A percentile compares a stretch with the other conserved stretches of the same genome.
Conservation (phyloP, 1,140 invertebrate genomes). For the Liolophura sinensis region DNA sequence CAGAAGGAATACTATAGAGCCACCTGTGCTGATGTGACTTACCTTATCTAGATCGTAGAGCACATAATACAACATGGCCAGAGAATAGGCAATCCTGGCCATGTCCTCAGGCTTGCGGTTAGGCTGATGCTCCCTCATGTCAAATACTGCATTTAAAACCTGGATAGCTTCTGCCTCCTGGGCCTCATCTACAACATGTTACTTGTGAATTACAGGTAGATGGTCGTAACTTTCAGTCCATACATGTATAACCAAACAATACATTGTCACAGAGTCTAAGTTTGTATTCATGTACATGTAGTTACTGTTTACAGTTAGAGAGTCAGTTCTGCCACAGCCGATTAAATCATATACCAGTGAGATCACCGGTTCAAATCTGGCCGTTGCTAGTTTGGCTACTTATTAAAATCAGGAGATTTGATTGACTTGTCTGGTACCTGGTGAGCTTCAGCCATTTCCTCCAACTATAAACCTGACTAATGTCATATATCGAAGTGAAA, state of each 20-base stretch:
- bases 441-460: no score
- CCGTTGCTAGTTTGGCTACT: no score
- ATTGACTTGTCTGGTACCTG: no score
- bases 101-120: slow-evolving; percentile 39
- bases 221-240: background rate
- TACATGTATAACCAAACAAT: background rate
- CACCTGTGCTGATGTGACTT: background rate
- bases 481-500: no score
- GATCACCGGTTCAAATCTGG: no score
- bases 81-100: slow-evolving; percentile 46
- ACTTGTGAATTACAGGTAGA: background rate
- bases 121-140: slow-evolving; percentile 50
- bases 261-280: no score
- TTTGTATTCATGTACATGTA: no score
- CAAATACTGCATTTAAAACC: slow-evolving; percentile 55
- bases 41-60: slow-evolving; percentile 51
- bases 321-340: no score
- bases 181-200: slow-evolving; percentile 48
- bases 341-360: no score
- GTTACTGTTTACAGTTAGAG: no score
- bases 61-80: slow-evolving; percentile 55
- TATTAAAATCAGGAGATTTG: no score
- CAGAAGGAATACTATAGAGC: background rate
- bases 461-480: no score
- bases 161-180: slow-evolving; percentile 57